Evolutionary conservation across 2,113 vertebrate species (phyloP).

Genomic region (Vidua chalybeata): DNA sequence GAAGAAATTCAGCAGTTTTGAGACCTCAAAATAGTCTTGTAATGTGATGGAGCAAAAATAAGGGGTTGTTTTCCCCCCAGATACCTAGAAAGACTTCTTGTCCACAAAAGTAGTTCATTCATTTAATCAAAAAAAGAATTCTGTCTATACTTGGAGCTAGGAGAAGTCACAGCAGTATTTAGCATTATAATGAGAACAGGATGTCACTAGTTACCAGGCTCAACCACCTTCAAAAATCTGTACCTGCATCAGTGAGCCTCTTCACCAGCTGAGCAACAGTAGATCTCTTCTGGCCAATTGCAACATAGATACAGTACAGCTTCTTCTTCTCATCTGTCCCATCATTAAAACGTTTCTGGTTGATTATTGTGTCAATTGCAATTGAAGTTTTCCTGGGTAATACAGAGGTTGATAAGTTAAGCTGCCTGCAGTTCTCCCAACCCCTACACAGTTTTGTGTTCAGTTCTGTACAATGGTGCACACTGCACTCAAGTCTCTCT

Average conservation of each 20-base stretch:
- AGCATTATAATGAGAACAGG: neutral
- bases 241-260: constrained; percentile 90
- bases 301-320: constrained; percentile 98
- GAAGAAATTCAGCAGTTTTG: neutral
- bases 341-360: constrained; percentile 96
- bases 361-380: constrained; percentile 97
- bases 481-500: neutral
- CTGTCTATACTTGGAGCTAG: neutral
- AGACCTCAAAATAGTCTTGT: neutral
- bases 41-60: neutral
- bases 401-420: neutral
- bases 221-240: neutral
- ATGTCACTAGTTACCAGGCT: neutral
- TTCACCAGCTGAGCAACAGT: constrained; percentile 98
- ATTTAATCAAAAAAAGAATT: neutral
- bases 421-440: neutral
- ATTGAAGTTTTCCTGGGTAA: constrained; percentile 91
- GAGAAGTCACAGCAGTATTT: neutral
- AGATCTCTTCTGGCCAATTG: constrained; percentile 96
- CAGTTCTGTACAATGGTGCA: neutral
- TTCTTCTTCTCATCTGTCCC: constrained; percentile 97
- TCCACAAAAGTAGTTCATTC: neutral
- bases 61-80: neutral
- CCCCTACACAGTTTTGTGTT: neutral
- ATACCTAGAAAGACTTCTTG: neutral